A percentile compares a stretch with the other conserved stretches of the same genome.
These are phyloP conservation scores for Spatulosminthurus flaviceps DNA, from an alignment of 2,888 invertebrate genomes.

Conservation along the genomic window DNA sequence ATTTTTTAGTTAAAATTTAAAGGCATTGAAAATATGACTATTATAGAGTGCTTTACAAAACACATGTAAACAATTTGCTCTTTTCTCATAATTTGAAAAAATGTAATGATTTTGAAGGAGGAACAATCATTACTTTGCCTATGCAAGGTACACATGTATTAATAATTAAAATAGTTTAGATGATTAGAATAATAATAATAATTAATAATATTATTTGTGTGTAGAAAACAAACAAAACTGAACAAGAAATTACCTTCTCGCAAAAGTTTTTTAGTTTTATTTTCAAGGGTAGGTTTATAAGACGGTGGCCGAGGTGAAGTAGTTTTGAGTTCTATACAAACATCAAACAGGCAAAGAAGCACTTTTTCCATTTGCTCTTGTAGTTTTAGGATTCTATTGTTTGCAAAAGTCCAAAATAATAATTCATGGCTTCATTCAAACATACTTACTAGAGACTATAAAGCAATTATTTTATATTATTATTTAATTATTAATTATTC, in stretches of 20 bases:
- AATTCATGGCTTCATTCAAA: slow-evolving; percentile 7
- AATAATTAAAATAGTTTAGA: background rate
- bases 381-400: slow-evolving; percentile 3
- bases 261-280: slow-evolving; percentile 47
- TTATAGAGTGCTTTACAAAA: too few relatives aligned
- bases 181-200: background rate
- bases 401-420: background rate
- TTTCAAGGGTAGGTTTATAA: slow-evolving; percentile 49
- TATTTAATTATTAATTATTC: too few relatives aligned
- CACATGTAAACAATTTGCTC: too few relatives aligned
- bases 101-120: too few relatives aligned
- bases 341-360: slow-evolving; percentile 41
- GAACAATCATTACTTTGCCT: too few relatives aligned
- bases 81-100: too few relatives aligned
- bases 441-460: background rate
- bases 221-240: slow-evolving; percentile 27
- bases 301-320: slow-evolving; percentile 48
- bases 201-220: slow-evolving; percentile 29
- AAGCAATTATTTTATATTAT: too few relatives aligned
- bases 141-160: too few relatives aligned
- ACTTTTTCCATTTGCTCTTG: slow-evolving; percentile 14
- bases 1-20: too few relatives aligned
- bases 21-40: too few relatives aligned
- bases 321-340: slow-evolving; percentile 40
- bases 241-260: slow-evolving; percentile 47